phyloP scores from a whole-genome alignment of 1,140 invertebrate species.

The Notospermus geniculatus region DNA sequence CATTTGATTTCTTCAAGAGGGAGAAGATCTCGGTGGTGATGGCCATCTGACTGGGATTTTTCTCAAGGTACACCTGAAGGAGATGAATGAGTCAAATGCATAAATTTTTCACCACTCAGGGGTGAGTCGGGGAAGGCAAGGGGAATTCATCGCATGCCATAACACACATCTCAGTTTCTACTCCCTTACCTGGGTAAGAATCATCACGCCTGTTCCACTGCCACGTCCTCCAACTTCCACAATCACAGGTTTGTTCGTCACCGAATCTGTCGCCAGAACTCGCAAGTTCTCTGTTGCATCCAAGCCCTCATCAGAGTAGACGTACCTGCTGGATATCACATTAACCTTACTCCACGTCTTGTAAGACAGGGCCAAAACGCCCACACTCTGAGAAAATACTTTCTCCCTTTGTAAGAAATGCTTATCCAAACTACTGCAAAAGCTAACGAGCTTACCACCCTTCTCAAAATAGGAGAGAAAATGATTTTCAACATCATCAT shows the following conservation, averaged over 20 bases:
- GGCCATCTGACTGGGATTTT: constrained; percentile 60
- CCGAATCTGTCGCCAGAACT: constrained; percentile 77
- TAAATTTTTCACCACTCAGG: no score
- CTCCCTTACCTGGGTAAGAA: not conserved
- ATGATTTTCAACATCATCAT: constrained; percentile 63
- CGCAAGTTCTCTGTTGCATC: constrained; percentile 72
- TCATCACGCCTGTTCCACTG: constrained; percentile 64
- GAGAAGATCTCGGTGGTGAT: constrained; percentile 61
- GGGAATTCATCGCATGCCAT: no score
- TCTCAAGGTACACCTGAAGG: constrained; percentile 61
- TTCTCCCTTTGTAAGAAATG: constrained; percentile 30
- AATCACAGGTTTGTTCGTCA: constrained; percentile 79
- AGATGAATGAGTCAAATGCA: no score
- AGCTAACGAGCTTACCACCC: constrained; percentile 61
- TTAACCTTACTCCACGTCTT: constrained; percentile 77
- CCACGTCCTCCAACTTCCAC: constrained; percentile 64
- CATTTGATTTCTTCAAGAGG: constrained; percentile 64
- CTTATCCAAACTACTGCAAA: constrained; percentile 1
- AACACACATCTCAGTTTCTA: no score
- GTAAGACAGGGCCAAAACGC: constrained; percentile 75
- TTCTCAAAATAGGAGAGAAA: constrained; percentile 71
- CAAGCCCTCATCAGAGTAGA: constrained; percentile 67
- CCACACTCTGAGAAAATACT: constrained; percentile 77
- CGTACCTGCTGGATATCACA: constrained; percentile 83
- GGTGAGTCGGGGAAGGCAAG: no score